Evolutionary conservation across 2,797 vertebrate genomes (phyloP), one percentile per base, ranked within the genome.

Genomic region (Enteromius fasciolatus): DNA sequence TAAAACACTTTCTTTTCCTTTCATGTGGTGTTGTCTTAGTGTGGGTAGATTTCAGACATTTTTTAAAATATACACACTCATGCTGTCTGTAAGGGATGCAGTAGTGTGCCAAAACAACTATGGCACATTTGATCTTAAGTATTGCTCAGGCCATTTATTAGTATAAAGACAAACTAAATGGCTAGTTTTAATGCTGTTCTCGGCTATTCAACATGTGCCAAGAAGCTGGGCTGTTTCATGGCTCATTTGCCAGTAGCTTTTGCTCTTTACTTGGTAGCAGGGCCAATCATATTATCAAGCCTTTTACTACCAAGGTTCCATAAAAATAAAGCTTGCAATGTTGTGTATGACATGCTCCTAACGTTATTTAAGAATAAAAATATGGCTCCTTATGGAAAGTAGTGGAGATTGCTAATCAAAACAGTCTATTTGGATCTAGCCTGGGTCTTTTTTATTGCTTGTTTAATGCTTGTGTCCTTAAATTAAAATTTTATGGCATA

Each of bases 261-360:
- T 76, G 41, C 66, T 82, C 25, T 54, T 75, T 33, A 33, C 50
- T 28, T 31, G 25, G 68, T 57, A 59, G 44, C 23, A 70, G 64
- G 39, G 17, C 31, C 67, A 69, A 61, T 82, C 57, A 79, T 63
- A 85, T 79, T 63, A 81, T 85, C 52, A 81, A 61, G 46, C 23
- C 5, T 41, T 83, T 85, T 69, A 78, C 46, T 67, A 59, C 52
- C 54, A 15, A 48, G 20, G 5, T 23, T 63, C 14, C 8, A 59
- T 18, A 61, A 44, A 52, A 78, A 44, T 74, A 28, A 79, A 75
- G 44, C 77, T 41, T 14, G 12, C 59, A 48, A 25, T 44, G 6
- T 50, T 15, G 3, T 48, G 12, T 64, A 46, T 33, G n/a, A 78
- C 66, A 78, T n/a, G 20, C 20, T n/a, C 18, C 28, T 48, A 59